These are phyloP conservation scores for Drosophila lacteicornis DNA, from an alignment of 1,140 invertebrate genomes.

Conservation along the genomic window DNA sequence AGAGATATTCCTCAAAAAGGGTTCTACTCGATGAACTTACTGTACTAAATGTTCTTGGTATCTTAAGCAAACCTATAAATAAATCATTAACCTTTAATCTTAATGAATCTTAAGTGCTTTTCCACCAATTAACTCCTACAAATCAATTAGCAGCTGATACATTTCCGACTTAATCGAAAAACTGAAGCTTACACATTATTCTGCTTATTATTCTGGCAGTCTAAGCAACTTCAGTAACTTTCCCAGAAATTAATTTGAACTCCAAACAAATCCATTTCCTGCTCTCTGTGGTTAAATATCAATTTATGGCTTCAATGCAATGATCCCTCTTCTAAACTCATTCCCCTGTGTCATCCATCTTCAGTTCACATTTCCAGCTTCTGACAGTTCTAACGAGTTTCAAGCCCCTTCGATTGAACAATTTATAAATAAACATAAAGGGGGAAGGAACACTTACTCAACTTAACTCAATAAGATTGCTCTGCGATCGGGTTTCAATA, in stretches of 20 bases:
- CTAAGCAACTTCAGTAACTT: not conserved
- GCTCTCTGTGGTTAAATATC: constrained; percentile 5
- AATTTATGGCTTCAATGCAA: constrained; percentile 17
- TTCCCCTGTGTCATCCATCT: not conserved
- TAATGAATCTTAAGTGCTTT: not conserved
- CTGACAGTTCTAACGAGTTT: constrained; percentile 61
- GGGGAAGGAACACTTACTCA: constrained; percentile 27
- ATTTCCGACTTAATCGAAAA: not conserved
- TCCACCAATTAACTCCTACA: not conserved
- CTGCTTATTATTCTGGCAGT: too few relatives aligned
- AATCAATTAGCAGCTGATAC: not conserved
- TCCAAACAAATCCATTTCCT: constrained; percentile 8
- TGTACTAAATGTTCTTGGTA: too few relatives aligned
- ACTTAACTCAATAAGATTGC: constrained; percentile 74
- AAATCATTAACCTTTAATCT: not conserved
- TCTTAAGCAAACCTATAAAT: not conserved
- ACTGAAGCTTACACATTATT: not conserved
- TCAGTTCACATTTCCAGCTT: constrained; percentile 3
- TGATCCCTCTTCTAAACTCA: not conserved
- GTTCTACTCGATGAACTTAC: too few relatives aligned
- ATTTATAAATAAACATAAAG: constrained; percentile 62
- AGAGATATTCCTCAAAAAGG: not conserved
- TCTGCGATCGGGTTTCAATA: constrained; percentile 75
- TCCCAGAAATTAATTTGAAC: not conserved
- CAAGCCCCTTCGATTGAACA: constrained; percentile 58